phyloP scores from a whole-genome alignment of 2,888 invertebrate species.

The Sabatieria punctata region DNA sequence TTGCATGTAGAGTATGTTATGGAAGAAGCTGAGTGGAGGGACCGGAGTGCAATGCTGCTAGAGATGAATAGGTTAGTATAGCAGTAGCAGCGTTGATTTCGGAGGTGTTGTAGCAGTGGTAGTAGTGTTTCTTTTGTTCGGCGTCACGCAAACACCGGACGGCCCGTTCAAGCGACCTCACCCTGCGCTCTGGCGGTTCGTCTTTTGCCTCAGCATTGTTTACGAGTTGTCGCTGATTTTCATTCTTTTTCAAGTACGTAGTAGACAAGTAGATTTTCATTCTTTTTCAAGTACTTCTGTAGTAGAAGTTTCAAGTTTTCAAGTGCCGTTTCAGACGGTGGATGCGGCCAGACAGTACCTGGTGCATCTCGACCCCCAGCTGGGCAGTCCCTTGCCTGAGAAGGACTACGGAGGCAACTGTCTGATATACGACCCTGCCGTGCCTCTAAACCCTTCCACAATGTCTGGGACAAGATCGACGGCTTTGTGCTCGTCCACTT shows the following conservation, averaged over 20 bases:
- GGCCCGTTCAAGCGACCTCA: conserved; percentile 43
- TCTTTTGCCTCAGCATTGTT: conserved; percentile 40
- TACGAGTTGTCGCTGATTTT: conserved; percentile 42
- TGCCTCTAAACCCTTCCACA: conserved; percentile 38
- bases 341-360: conserved; percentile 38
- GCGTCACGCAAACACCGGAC: conserved; percentile 42
- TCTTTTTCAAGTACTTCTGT: too few species aligned
- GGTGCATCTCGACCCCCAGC: conserved; percentile 36
- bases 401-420: conserved; percentile 43
- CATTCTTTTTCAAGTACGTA: conserved; percentile 39
- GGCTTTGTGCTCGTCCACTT: conserved; percentile 42
- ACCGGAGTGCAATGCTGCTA: too few species aligned
- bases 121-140: conserved; percentile 39
- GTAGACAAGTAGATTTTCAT: too few species aligned
- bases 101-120: conserved; percentile 40
- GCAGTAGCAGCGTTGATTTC: too few species aligned
- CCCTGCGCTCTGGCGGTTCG: conserved; percentile 42
- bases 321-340: conserved; percentile 32
- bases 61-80: too few species aligned
- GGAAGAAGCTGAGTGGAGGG: too few species aligned
- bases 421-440: conserved; percentile 37
- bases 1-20: too few species aligned
- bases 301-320: background rate
- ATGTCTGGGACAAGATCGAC: conserved; percentile 41
- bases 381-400: conserved; percentile 40